Percentiles rank a stretch among this genome's conserved stretches.
Evolutionary conservation across 2,113 vertebrate species (phyloP).

Genomic region (Lophotis ruficrista): DNA sequence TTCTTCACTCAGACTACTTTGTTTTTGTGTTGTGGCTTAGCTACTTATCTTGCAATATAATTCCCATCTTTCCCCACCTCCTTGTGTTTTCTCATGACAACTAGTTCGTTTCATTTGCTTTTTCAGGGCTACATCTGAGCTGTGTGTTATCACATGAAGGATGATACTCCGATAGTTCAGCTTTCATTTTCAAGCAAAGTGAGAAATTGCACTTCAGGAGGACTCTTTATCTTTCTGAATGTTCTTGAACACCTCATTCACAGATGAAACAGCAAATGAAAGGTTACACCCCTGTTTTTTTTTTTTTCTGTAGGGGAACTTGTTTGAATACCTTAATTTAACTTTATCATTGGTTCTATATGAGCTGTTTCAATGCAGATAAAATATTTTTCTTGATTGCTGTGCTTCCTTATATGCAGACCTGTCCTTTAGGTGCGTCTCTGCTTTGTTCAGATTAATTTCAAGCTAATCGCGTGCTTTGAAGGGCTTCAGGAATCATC

Average conservation of each 20-base stretch:
- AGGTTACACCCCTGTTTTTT: neutral
- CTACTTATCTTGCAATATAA: slow-evolving; percentile 33
- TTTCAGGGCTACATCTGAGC: neutral
- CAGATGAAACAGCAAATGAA: neutral
- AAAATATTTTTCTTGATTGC: neutral
- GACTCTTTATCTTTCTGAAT: neutral
- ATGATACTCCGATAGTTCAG: neutral
- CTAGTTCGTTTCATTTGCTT: slow-evolving; percentile 8
- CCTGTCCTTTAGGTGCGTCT: neutral
- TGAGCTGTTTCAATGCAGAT: neutral
- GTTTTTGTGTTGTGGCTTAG: neutral
- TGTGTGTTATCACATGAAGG: neutral
- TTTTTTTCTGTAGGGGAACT: neutral
- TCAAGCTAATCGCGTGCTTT: neutral
- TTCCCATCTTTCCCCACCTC: neutral
- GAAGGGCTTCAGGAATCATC: neutral
- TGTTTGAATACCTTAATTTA: neutral
- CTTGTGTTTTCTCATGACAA: slow-evolving; percentile 11
- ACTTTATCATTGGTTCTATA: neutral
- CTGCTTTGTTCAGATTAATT: neutral
- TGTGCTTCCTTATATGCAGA: neutral
- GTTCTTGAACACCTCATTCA: neutral
- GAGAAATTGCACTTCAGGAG: neutral
- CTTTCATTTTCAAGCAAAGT: neutral
- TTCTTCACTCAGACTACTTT: neutral